Percentiles rank a stretch among this genome's conserved stretches.
These are phyloP conservation scores for Geotrypetes seraphini DNA, from an alignment of 2,797 vertebrate genomes.

Conservation along the genomic window DNA sequence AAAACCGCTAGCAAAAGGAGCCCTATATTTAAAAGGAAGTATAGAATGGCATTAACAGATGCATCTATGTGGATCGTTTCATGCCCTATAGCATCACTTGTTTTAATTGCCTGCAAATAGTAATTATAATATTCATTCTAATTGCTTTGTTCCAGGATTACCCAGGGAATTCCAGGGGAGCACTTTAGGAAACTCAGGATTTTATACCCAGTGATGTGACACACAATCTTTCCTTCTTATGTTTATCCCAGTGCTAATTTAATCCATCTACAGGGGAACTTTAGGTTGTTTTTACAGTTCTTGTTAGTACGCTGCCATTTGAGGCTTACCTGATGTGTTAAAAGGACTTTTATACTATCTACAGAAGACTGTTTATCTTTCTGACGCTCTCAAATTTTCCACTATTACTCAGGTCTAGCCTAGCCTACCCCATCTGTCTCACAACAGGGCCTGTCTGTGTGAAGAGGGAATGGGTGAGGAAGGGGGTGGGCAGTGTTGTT, in stretches of 20 bases:
- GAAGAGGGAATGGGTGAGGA: conserved; percentile 9
- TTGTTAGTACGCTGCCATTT: conserved; percentile 33
- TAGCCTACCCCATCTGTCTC: conserved; percentile 35
- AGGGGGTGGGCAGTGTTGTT: conserved; percentile 15
- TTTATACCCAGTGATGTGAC: conserved; percentile 23
- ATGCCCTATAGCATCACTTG: no score
- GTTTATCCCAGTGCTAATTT: conserved; percentile 49
- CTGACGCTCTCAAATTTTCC: conserved; percentile 51
- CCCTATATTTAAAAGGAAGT: no score
- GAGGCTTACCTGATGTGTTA: conserved; percentile 53
- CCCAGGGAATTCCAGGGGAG: conserved; percentile 4
- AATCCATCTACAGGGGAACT: conserved; percentile 46
- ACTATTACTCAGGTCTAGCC: conserved; percentile 36
- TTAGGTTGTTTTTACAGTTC: conserved; percentile 49
- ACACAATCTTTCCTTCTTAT: conserved; percentile 10
- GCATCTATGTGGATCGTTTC: no score
- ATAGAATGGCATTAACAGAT: no score
- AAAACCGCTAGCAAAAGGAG: no score
- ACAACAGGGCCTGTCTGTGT: conserved; percentile 44
- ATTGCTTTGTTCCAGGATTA: no score
- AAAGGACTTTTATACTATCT: conserved; percentile 60
- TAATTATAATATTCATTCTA: no score
- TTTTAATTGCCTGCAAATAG: no score
- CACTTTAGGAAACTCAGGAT: conserved; percentile 22
- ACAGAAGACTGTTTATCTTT: conserved; percentile 54